These are phyloP conservation scores for Siniperca undulata DNA, from an alignment of 2,797 vertebrate species.

Conservation along the genomic window DNA sequence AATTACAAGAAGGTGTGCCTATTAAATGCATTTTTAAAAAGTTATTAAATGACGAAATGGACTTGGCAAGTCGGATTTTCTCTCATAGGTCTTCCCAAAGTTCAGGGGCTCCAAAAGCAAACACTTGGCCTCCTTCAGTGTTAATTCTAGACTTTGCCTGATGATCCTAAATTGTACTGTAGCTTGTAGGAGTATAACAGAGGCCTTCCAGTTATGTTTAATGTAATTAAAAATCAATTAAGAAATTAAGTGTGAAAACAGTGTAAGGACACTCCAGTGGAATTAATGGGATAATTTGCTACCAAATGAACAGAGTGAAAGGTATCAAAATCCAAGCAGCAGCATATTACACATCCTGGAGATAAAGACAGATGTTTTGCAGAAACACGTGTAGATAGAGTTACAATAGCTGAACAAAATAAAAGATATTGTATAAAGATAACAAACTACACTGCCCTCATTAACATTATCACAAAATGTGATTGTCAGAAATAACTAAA, in stretches of 20 bases:
- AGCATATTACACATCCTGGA: not conserved
- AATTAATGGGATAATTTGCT: not conserved
- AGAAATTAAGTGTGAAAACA: not conserved
- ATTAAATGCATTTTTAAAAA: not conserved
- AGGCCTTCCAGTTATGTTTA: not conserved
- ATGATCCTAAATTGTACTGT: not conserved
- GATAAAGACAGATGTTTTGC: not conserved
- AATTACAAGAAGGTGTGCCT: not conserved
- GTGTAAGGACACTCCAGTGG: not conserved
- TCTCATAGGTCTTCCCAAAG: not conserved
- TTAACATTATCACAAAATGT: not conserved
- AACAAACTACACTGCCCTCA: too few relatives aligned
- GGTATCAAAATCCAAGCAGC: too few relatives aligned
- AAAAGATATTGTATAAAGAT: not conserved
- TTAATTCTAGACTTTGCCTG: not conserved
- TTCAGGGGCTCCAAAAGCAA: not conserved
- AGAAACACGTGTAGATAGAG: not conserved
- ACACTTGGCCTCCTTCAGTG: not conserved
- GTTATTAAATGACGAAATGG: not conserved
- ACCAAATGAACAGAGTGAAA: not conserved
- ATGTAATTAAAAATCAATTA: not conserved
- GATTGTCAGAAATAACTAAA: constrained; percentile 6
- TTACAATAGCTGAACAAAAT: constrained; percentile 6
- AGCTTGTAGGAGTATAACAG: not conserved
- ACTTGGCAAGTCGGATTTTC: not conserved